Evolutionary conservation across 2,888 invertebrate species (phyloP).

Genomic region (Cataglyphis livida): DNA sequence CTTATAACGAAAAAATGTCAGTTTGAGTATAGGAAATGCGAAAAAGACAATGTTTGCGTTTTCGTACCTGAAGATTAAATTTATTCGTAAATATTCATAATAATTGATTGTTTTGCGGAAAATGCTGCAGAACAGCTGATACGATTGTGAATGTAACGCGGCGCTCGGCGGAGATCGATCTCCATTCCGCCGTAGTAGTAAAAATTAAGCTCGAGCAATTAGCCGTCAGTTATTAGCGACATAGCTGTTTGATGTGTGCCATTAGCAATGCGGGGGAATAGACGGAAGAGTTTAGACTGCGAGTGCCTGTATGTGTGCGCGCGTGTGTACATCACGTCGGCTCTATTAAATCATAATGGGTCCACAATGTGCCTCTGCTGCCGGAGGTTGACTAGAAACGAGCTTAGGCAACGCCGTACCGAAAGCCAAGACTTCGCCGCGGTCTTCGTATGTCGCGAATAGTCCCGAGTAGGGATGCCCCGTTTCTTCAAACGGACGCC

Average conservation of each 20-base stretch:
- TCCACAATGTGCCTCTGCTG: slow-evolving; percentile 81
- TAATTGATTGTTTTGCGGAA: neutral
- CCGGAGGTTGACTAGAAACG: slow-evolving; percentile 76
- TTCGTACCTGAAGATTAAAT: neutral
- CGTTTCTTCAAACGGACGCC: slow-evolving; percentile 12
- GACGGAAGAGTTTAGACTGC: slow-evolving; percentile 75
- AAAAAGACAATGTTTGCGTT: neutral
- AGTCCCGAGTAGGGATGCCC: slow-evolving; percentile 29
- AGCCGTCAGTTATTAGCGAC: slow-evolving; percentile 76
- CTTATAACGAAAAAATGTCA: neutral
- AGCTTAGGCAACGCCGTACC: slow-evolving; percentile 74
- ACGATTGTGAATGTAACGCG: neutral
- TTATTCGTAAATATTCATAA: neutral
- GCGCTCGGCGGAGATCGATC: neutral
- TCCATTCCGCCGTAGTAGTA: slow-evolving; percentile 12
- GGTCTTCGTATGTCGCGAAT: slow-evolving; percentile 54
- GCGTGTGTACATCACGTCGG: slow-evolving; percentile 76
- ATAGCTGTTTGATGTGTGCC: slow-evolving; percentile 75
- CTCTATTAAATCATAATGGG: slow-evolving; percentile 83
- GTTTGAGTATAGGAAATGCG: neutral
- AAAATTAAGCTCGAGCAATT: slow-evolving; percentile 77
- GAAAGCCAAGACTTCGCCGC: slow-evolving; percentile 67
- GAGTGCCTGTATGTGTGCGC: slow-evolving; percentile 62
- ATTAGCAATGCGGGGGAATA: slow-evolving; percentile 78
- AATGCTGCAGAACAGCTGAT: neutral